phyloP scores from a whole-genome alignment of 2,797 vertebrate genomes.

The Rhyacichthys aspro region DNA sequence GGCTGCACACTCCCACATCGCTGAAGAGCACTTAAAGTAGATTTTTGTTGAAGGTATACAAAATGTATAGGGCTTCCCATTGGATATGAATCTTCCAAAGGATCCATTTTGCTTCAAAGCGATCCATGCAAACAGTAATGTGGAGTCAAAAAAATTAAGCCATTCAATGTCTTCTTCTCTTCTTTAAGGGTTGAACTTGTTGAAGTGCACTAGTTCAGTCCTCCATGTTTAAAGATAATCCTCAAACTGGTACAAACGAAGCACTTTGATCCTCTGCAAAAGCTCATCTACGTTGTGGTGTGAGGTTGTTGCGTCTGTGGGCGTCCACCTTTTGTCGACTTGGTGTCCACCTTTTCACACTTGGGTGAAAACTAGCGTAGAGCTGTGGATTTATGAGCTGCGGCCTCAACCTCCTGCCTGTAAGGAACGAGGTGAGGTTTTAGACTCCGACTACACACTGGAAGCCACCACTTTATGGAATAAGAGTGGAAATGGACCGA shows the following conservation, averaged over 20 bases:
- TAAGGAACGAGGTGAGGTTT: constrained; percentile 66
- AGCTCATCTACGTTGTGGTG: constrained; percentile 1
- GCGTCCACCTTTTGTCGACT: constrained; percentile 19
- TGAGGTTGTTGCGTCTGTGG: constrained; percentile 2
- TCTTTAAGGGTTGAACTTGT: no score
- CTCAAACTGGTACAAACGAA: background rate
- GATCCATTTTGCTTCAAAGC: background rate
- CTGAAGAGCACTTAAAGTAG: no score
- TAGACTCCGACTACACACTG: constrained; percentile 36
- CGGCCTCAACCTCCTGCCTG: constrained; percentile 38
- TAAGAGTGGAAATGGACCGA: background rate
- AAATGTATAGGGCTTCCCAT: background rate
- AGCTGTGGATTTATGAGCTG: constrained; percentile 72
- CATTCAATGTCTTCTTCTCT: background rate
- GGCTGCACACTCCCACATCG: background rate
- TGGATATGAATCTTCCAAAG: background rate
- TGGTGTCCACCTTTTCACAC: constrained; percentile 65
- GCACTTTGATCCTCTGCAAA: background rate
- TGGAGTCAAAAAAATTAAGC: background rate
- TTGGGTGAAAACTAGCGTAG: constrained; percentile 62
- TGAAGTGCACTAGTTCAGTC: no score
- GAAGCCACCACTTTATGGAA: background rate
- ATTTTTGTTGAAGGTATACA: background rate
- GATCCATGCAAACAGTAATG: background rate
- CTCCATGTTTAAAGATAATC: background rate